These are phyloP conservation scores for Ericerus pela DNA, from an alignment of 1,140 invertebrate genomes.

Conservation along the genomic window DNA sequence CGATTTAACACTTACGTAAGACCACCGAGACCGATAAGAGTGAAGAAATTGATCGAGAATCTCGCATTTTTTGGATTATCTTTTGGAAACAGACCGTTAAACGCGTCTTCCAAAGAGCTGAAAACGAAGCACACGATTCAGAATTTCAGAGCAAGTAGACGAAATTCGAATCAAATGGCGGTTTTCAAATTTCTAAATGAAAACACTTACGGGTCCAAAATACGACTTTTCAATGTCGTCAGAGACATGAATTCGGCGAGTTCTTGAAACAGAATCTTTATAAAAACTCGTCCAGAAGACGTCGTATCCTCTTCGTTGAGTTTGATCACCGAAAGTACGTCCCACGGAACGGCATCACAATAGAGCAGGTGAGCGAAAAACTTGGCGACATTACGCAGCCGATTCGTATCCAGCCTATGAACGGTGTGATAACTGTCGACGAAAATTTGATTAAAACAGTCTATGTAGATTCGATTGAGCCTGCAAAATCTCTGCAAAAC, in stretches of 20 bases:
- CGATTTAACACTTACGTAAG: slow-evolving; percentile 51
- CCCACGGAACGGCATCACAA: slow-evolving; percentile 93
- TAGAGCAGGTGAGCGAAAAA: slow-evolving; percentile 94
- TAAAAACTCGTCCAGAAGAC: slow-evolving; percentile 91
- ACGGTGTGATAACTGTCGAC: slow-evolving; percentile 88
- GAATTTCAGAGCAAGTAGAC: slow-evolving; percentile 14
- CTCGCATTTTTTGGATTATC: slow-evolving; percentile 93
- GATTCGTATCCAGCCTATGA: slow-evolving; percentile 88
- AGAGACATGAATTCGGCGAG: slow-evolving; percentile 92
- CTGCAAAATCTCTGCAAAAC: slow-evolving; percentile 69
- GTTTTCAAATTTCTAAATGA: slow-evolving; percentile 16
- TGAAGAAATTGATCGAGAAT: slow-evolving; percentile 99
- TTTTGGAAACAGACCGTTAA: slow-evolving; percentile 85
- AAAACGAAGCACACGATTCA: slow-evolving; percentile 24
- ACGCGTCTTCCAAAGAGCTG: slow-evolving; percentile 68
- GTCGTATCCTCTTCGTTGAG: slow-evolving; percentile 95
- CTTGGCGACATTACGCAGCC: slow-evolving; percentile 93
- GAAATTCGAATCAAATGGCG: slow-evolving; percentile 7
- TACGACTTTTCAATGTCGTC: slow-evolving; percentile 70
- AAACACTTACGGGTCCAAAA: slow-evolving; percentile 64
- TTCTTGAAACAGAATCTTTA: slow-evolving; percentile 96
- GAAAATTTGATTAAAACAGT: slow-evolving; percentile 90
- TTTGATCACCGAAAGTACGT: slow-evolving; percentile 71
- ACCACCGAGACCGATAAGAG: slow-evolving; percentile 92
- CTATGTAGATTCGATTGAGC: slow-evolving; percentile 78